phyloP scores from a whole-genome alignment of 1,140 invertebrate genomes.

The Wiebesia pumilae region DNA sequence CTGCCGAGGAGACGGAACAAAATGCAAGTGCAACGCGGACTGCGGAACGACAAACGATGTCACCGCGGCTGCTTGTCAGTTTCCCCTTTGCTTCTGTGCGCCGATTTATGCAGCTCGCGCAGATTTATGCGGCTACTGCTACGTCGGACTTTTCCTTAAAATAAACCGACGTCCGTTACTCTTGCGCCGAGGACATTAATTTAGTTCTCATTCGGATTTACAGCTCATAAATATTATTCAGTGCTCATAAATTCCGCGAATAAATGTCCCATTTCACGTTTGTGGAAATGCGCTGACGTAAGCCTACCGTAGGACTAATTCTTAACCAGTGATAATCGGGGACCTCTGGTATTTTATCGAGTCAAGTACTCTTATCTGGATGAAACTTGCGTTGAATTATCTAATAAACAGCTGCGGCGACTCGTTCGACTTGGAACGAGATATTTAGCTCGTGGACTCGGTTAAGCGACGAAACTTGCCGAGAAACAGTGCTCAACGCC shows the following conservation, averaged over 20 bases:
- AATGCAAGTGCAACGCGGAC: not conserved
- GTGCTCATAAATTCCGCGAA: not conserved
- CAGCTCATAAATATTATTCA: constrained; percentile 4
- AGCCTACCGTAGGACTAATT: not conserved
- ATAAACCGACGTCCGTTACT: constrained; percentile 12
- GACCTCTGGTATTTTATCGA: not conserved
- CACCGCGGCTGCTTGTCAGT: not conserved
- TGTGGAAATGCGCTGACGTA: not conserved
- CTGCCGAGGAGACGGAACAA: not conserved
- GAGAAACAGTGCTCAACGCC: too few relatives aligned
- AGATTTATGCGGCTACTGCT: constrained; percentile 12
- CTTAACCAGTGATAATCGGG: not conserved
- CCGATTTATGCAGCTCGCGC: too few relatives aligned
- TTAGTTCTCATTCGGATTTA: constrained; percentile 5
- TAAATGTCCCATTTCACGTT: not conserved
- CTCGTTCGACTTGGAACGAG: not conserved
- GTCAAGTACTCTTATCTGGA: not conserved
- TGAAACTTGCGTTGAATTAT: not conserved
- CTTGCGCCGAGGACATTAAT: not conserved
- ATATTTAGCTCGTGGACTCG: too few relatives aligned
- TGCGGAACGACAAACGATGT: not conserved
- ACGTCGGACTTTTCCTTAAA: not conserved
- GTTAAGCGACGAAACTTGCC: too few relatives aligned
- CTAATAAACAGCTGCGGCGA: not conserved
- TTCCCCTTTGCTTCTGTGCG: not conserved